Evolutionary conservation across 92 coral and sea anemone species (phyloP).

Genomic region (Phenganax subtilis): DNA sequence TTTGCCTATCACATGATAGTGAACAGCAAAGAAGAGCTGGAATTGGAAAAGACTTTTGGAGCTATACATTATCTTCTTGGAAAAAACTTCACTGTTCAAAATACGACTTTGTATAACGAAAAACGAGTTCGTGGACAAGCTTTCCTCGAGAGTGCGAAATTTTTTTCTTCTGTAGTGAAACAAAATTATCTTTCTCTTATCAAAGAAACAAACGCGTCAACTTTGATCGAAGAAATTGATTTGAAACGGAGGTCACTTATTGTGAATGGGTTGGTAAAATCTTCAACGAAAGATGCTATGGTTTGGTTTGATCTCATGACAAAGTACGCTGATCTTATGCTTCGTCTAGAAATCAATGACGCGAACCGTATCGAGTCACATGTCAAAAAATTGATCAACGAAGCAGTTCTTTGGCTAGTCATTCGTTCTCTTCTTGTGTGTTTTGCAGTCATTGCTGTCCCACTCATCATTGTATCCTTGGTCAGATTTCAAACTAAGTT

Average conservation of each 20-base stretch:
- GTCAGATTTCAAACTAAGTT: neutral
- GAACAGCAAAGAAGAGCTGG: conserved; percentile 9
- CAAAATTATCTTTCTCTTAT: neutral
- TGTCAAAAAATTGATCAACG: neutral
- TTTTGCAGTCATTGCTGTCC: conserved; percentile 15
- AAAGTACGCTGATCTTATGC: conserved; percentile 4
- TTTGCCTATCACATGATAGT: conserved; percentile 16
- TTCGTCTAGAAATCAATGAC: neutral
- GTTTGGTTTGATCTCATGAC: conserved; percentile 11
- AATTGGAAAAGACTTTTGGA: conserved; percentile 8
- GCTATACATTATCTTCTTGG: conserved; percentile 1
- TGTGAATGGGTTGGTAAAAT: neutral
- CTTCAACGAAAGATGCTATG: neutral
- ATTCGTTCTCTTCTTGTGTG: conserved; percentile 8
- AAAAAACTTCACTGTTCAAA: neutral
- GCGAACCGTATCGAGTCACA: conserved; percentile 14
- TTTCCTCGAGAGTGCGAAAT: neutral
- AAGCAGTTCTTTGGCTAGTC: neutral
- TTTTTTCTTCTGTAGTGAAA: conserved; percentile 8
- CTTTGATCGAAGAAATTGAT: neutral
- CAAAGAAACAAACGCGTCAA: neutral
- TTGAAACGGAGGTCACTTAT: neutral
- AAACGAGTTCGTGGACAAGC: conserved; percentile 8
- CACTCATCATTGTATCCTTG: neutral
- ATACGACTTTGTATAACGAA: neutral